Evolutionary conservation across 2,113 vertebrate species (phyloP), one percentile per base, ranked within the genome.

Genomic region (Centropus unirufus): DNA sequence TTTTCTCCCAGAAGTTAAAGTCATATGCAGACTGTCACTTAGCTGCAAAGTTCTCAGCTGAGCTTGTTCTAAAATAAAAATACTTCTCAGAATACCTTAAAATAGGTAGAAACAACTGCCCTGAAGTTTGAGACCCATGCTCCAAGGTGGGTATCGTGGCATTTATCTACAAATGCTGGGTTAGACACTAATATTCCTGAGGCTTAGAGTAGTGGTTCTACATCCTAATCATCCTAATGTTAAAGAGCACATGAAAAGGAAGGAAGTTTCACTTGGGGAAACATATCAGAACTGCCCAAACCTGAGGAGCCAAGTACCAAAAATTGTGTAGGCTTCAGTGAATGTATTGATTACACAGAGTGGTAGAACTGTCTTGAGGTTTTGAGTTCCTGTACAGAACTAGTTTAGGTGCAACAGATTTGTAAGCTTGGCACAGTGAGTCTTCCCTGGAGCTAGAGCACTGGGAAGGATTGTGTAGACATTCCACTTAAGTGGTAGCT

Each of bases 1-100:
- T 29, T 14, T 3, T 51, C 11, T 8, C 3, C 7, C 6, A 11
- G 21, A 93, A 58, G 36, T 46, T 75, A 36, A 75, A 76, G 66
- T 27, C 34, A 36, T 12, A 29, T 68, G 80, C 12, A 62, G n/a
- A 15, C 39, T 69, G 7, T 62, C 30, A n/a, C 24, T 55, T 91
- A 85, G 27, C 58, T 89, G 51, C 19, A 68, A 73, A 92, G 69
- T 52, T 91, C 34, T 75, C 52, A 59, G 5, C 29, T 78, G 42
- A 67, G 23, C 29, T 81, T 84, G 11, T 61, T 96, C 75, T 32
- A 72, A 40, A 91, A 52, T n/a, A 58, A 81, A 83, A 93, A n/a
- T 59, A 27, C 14, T 23, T 74, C 39, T 59, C 13, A 18, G 34
- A 63, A 87, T 78, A 47, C 15, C 29, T 87, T 70, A 64, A 67